Evolutionary conservation across 2,797 vertebrate species (phyloP).

Genomic region (Sebastes variabilis): DNA sequence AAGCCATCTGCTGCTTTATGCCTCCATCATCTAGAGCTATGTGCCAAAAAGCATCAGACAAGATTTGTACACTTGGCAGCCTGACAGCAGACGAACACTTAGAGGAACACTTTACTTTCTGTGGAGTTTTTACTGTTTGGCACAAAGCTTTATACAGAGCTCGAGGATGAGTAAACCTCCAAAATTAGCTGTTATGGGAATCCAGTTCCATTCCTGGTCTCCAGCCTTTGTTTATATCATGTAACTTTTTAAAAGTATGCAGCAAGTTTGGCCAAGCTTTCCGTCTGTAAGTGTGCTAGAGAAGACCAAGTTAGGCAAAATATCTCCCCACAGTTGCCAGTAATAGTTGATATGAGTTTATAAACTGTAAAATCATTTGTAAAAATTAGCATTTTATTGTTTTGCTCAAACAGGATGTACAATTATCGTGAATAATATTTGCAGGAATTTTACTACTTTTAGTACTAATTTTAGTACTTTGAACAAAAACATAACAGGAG

Average conservation of each 20-base stretch:
- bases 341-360: background rate
- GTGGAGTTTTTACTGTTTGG: conserved; percentile 21
- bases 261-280: background rate
- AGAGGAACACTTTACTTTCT: conserved; percentile 21
- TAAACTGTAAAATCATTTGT: background rate
- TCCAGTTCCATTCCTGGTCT: background rate
- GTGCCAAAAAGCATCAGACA: conserved; percentile 11
- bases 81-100: conserved; percentile 18
- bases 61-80: conserved; percentile 35
- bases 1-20: background rate
- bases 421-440: background rate
- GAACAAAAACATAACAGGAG: background rate
- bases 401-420: too few species aligned
- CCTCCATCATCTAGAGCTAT: background rate
- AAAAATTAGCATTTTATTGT: background rate
- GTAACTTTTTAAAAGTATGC: background rate
- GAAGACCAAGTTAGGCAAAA: background rate
- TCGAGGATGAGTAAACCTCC: conserved; percentile 26
- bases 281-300: background rate
- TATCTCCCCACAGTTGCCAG: background rate
- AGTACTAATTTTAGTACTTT: background rate
- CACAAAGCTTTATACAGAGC: conserved; percentile 15
- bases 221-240: conserved; percentile 19
- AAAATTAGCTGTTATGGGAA: conserved; percentile 38
- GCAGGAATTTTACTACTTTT: too few species aligned